Evolutionary conservation across 1,140 invertebrate genomes (phyloP).

Genomic region (Nasonia vitripennis): DNA sequence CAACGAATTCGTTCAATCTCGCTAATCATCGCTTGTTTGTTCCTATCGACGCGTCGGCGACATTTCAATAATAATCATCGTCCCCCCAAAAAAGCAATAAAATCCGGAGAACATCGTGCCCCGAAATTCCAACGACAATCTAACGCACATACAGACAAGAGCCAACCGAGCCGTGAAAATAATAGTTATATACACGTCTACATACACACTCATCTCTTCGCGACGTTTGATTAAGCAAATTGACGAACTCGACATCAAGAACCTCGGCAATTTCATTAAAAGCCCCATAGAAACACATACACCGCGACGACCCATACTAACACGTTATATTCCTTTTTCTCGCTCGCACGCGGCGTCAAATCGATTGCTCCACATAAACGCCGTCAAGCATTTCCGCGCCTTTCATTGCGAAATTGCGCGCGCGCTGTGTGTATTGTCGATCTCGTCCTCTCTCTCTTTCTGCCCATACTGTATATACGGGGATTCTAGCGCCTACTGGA

Average conservation of each 20-base stretch:
- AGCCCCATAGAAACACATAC: background rate
- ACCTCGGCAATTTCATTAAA: constrained; percentile 33
- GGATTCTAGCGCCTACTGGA: constrained; percentile 7
- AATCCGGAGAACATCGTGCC: too few relatives aligned
- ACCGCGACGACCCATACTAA: background rate
- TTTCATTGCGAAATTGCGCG: constrained; percentile 36
- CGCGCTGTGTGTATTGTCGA: background rate
- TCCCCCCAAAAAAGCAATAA: too few relatives aligned
- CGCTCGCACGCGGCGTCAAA: background rate
- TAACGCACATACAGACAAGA: too few relatives aligned
- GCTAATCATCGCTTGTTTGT: too few relatives aligned
- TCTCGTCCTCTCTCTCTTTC: background rate
- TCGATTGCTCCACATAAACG: constrained; percentile 40
- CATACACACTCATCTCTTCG: too few relatives aligned
- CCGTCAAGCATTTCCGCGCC: background rate
- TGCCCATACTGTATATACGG: background rate
- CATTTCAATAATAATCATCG: too few relatives aligned
- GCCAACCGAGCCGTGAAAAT: background rate
- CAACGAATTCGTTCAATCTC: too few relatives aligned
- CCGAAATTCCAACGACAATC: background rate
- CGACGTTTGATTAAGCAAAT: constrained; percentile 35
- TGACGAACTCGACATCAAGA: background rate
- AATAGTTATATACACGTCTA: background rate
- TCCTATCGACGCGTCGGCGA: too few relatives aligned
- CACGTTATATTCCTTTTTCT: background rate